Base-by-base conservation (phyloP, 2,113 vertebrate species). In the Phalacrocorax pelagicus region DNA sequence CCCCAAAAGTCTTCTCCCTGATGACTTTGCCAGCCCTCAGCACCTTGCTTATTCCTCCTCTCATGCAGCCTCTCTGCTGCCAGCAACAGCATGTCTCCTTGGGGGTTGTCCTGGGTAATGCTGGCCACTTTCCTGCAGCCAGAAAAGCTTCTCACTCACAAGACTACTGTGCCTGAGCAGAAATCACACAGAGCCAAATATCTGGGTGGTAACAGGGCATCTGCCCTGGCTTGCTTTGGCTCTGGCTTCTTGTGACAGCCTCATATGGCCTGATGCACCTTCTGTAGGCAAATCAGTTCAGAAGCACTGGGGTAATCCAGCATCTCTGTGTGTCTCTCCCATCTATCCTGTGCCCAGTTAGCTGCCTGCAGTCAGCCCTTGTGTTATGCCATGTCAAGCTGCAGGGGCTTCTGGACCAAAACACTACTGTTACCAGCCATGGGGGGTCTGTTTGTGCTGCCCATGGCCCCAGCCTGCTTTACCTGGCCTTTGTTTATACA, bases 231-330 rank as follows among this genome's bases (percentile, higher is more conserved):
- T 82, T 87, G 36, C 65, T 90, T 86, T 93, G 78, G 7, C 58
- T 65, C 36, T 77, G 63, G 12, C 55, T 42, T 73, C 77, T 88
- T 85, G 61, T 82, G 30, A 66, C 27, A 40, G 21, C 24, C n/a
- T 87, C 0, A 0, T 38, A 20, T 47, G 46, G 15, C 69, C 55
- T 36, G 8, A 9, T 38, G 21, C 34, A 21, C 52, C 63, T 73
- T 77, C 49, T 81, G 59, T 5, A 30, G 30, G 40, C 30, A 58
- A 26, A 61, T 66, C 40, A 10, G 12, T 40, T 86, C 32, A 81
- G 92, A 78, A 63, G 49, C 40, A 23, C 5, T 42, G 46, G 8
- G 10, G 9, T 26, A 84, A 51, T 29, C n/a, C 61, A 63, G 52
- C 12, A 46, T 30, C 32, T 90, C 42, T 2, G 1, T 63, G 29